These are phyloP conservation scores for Nannoperca obscura DNA, from an alignment of 2,797 vertebrate species.

Conservation along the genomic window DNA sequence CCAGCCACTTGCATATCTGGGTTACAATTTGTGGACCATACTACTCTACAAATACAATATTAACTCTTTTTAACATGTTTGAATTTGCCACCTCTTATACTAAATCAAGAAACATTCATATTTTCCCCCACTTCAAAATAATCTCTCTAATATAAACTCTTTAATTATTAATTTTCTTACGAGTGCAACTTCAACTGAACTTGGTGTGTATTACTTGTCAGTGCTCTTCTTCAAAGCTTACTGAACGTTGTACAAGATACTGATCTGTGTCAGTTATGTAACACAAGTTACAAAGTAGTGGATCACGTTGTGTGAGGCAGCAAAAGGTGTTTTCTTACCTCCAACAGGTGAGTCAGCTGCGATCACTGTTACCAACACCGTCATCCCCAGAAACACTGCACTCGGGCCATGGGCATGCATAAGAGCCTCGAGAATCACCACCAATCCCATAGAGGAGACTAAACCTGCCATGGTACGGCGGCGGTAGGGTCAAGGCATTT, in stretches of 20 bases:
- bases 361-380: slow-evolving; percentile 76
- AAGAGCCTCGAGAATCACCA: slow-evolving; percentile 65
- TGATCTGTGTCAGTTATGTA: slow-evolving; percentile 28
- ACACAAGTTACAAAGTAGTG: slow-evolving; percentile 42
- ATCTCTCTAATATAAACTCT: neutral
- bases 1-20: no score
- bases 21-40: neutral
- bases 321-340: slow-evolving; percentile 80
- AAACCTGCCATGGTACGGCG: slow-evolving; percentile 78
- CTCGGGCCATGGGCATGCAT: slow-evolving; percentile 44
- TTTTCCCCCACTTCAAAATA: neutral
- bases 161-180: neutral
- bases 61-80: slow-evolving; percentile 3
- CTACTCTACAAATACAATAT: neutral
- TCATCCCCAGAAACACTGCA: slow-evolving; percentile 72
- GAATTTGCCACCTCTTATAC: neutral
- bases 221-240: neutral
- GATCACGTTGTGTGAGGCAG: slow-evolving; percentile 41
- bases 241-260: neutral
- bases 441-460: slow-evolving; percentile 69
- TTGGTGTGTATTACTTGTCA: neutral
- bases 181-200: neutral
- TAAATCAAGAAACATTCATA: neutral
- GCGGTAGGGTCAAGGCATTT: slow-evolving; percentile 79
- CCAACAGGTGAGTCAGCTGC: slow-evolving; percentile 76